These are phyloP conservation scores for Spondyliosoma cantharus DNA, from an alignment of 2,797 vertebrate species.

Conservation along the genomic window DNA sequence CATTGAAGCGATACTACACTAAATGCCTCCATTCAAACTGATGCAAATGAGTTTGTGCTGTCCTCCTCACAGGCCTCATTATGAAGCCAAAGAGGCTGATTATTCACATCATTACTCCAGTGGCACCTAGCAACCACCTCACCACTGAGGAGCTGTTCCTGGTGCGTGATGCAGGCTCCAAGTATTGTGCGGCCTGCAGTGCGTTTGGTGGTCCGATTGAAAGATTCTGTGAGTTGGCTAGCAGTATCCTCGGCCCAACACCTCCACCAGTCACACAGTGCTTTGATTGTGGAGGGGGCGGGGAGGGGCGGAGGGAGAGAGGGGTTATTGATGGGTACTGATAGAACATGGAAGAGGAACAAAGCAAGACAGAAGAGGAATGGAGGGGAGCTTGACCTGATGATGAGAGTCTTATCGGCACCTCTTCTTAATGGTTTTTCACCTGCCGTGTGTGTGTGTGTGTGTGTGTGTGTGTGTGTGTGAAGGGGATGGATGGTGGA, in stretches of 20 bases:
- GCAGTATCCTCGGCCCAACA: constrained; percentile 21
- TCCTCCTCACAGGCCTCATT: constrained; percentile 65
- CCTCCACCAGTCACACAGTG: constrained; percentile 46
- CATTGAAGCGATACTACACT: constrained; percentile 39
- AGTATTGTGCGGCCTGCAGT: constrained; percentile 30
- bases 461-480: constrained; percentile 26
- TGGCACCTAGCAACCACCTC: constrained; percentile 76
- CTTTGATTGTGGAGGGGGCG: constrained; percentile 61
- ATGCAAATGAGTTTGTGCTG: constrained; percentile 71
- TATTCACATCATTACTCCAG: constrained; percentile 74
- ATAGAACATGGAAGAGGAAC: constrained; percentile 58
- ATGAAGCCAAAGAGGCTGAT: constrained; percentile 69
- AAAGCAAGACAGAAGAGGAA: constrained; percentile 56
- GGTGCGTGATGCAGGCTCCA: constrained; percentile 14
- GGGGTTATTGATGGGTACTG: constrained; percentile 62
- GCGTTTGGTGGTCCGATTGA: constrained; percentile 18
- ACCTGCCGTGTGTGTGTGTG: constrained; percentile 14
- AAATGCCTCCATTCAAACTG: constrained; percentile 54
- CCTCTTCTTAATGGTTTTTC: constrained; percentile 40
- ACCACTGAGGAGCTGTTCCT: constrained; percentile 39
- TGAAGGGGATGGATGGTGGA: constrained; percentile 44
- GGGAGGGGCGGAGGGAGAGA: constrained; percentile 10
- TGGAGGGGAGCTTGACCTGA: constrained; percentile 61
- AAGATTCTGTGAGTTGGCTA: constrained; percentile 46
- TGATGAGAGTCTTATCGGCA: constrained; percentile 63